Conservation (phyloP, 2,888 invertebrate genomes). For the Ectemnius cavifrons region DNA sequence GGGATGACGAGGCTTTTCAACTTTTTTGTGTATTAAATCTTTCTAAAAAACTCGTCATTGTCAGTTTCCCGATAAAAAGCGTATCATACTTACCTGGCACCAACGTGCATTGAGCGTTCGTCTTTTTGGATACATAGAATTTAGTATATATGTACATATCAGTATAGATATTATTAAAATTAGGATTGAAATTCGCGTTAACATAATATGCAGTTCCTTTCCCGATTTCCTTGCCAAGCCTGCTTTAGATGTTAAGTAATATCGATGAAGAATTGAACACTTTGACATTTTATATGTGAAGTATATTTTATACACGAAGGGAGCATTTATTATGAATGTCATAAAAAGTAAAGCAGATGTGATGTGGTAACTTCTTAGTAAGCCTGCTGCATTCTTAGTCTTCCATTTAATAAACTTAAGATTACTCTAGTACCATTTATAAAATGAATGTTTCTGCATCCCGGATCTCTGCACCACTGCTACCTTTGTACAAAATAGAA, state of each 20-base stretch:
- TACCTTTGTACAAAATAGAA: constrained; percentile 44
- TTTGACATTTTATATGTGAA: constrained; percentile 13
- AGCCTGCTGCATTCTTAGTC: background rate
- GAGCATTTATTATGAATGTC: constrained; percentile 18
- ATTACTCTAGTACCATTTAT: constrained; percentile 8
- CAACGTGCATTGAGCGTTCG: constrained; percentile 48
- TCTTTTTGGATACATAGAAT: constrained; percentile 20
- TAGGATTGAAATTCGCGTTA: constrained; percentile 31
- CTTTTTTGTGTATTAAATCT: constrained; percentile 27
- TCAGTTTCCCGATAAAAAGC: constrained; percentile 36
- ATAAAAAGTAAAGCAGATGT: constrained; percentile 31
- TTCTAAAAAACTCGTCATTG: constrained; percentile 33
- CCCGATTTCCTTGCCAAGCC: constrained; percentile 45
- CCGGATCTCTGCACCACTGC: constrained; percentile 14
- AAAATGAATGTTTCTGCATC: constrained; percentile 13
- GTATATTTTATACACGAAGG: constrained; percentile 32
- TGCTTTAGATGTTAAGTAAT: constrained; percentile 46
- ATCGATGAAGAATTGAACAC: no score
- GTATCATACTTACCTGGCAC: constrained; percentile 55
- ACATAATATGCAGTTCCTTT: constrained; percentile 31
- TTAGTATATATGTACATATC: constrained; percentile 4
- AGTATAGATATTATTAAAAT: constrained; percentile 22
- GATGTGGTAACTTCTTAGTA: constrained; percentile 22
- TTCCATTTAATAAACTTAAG: constrained; percentile 8
- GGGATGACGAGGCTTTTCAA: background rate